Evolutionary conservation across 2,113 vertebrate species (phyloP), one percentile per base, ranked within the genome.

Genomic region (Rhynchomys soricoides): DNA sequence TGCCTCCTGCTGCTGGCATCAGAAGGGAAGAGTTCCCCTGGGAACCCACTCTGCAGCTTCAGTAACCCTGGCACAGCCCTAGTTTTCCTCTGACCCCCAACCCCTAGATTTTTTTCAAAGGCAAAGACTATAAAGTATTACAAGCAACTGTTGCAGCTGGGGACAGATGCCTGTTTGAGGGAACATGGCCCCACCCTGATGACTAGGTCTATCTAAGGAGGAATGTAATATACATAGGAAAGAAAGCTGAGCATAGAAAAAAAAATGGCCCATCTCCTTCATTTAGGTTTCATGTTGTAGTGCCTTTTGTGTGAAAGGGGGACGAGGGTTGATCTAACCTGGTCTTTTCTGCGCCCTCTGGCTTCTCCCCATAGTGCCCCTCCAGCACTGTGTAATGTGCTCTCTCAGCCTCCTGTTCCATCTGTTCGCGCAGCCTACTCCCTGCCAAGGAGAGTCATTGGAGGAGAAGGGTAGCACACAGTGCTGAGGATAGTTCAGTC

Each of bases 41-140:
- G 96, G 98, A 98, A 98, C 98, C 97, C 97, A 98, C 93, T 98
- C 98, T 96, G 98, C 98, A 98, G 98, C 97, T 77, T 55, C 98
- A 85, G 97, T 94, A 71, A 95, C 93, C 93, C 85, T 96, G 78
- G 37, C 95, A 78, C 5, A 64, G 73, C 75, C 52, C 73, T 87
- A 62, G 45, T 64, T 92, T 89, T 93, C 71, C n/a, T 40, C 50
- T 62, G 88, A 52, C 83, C 83, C n/a, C 86, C 15, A 62, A 37
- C 71, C 64, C 66, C 52, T 92, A 59, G 52, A 52, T 86, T 86
- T 43, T 43, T 59, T 79, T 52, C n/a, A 75, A 92, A 78, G 86
- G 48, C 62, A 83, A 50, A 79, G 29, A 82, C 31, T 48, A 68
- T 68, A 73, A 96, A 93, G 55, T 52, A 66, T 94, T 50, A 59